Percentiles rank a stretch among this genome's conserved stretches.
Evolutionary conservation across 2,888 invertebrate species (phyloP).

Genomic region (Pterostichus niger): DNA sequence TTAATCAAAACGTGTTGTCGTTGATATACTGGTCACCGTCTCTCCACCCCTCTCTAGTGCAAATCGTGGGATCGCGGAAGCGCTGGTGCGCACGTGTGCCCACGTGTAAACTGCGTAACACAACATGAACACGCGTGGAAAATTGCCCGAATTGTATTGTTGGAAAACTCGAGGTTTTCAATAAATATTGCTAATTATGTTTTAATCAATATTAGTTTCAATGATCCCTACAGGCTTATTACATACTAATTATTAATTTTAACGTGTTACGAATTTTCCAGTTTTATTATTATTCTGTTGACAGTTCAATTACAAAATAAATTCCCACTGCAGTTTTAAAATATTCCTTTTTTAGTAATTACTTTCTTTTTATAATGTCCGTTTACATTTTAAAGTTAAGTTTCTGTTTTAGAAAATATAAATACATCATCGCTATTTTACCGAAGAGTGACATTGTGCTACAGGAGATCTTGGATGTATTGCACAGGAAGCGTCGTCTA

Average conservation of each 20-base stretch:
- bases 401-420: no score
- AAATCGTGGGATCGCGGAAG: constrained; percentile 3
- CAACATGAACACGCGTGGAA: constrained; percentile 20
- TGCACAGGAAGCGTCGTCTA: no score
- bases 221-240: not conserved
- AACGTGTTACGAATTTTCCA: not conserved
- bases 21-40: constrained; percentile 66
- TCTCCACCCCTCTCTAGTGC: not conserved
- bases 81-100: constrained; percentile 36
- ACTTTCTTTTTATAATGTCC: no score
- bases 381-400: no score
- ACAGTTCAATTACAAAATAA: no score
- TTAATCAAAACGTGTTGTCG: constrained; percentile 70
- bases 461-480: no score
- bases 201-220: constrained; percentile 9
- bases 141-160: constrained; percentile 12
- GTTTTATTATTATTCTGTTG: no score
- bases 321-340: no score
- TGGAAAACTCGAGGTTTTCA: constrained; percentile 11
- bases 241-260: constrained; percentile 10
- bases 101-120: constrained; percentile 39
- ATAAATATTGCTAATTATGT: constrained; percentile 34
- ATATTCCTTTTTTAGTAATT: no score
- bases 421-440: no score
- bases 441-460: no score